Evolutionary conservation across 2,797 vertebrate species (phyloP).

Genomic region (Lacerta viridis): DNA sequence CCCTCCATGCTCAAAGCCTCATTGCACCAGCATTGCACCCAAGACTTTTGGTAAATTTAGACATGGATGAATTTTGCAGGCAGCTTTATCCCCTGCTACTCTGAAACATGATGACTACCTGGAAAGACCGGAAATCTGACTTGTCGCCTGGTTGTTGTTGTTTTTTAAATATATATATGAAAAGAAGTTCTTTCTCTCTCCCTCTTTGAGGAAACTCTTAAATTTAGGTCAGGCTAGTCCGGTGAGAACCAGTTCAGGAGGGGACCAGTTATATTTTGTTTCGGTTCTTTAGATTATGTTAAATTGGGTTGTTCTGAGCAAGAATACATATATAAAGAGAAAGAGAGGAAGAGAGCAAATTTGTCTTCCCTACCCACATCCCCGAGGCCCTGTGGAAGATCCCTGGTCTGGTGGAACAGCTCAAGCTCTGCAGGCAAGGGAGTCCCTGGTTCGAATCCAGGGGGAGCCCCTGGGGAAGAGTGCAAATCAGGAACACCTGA

Average conservation of each 20-base stretch:
- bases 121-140: conserved; percentile 61
- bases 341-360: neutral
- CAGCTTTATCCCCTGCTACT: conserved; percentile 55
- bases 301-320: conserved; percentile 34
- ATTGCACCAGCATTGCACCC: neutral
- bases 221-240: conserved; percentile 52
- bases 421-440: neutral
- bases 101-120: conserved; percentile 37
- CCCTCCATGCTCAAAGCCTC: neutral
- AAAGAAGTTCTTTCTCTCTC: neutral
- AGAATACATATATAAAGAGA: neutral
- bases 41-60: neutral
- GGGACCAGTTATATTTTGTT: conserved; percentile 62
- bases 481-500: neutral
- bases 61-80: neutral
- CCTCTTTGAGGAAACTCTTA: conserved; percentile 54
- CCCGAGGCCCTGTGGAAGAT: neutral
- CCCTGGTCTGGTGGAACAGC: neutral
- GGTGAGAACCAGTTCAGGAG: conserved; percentile 72
- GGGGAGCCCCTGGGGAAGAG: neutral
- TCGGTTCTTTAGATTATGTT: conserved; percentile 43
- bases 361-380: neutral
- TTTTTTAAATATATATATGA: neutral
- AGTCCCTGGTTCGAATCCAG: neutral
- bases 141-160: conserved; percentile 51